Base-by-base conservation (phyloP, 2,113 vertebrate genomes). In the Guaruba guarouba region DNA sequence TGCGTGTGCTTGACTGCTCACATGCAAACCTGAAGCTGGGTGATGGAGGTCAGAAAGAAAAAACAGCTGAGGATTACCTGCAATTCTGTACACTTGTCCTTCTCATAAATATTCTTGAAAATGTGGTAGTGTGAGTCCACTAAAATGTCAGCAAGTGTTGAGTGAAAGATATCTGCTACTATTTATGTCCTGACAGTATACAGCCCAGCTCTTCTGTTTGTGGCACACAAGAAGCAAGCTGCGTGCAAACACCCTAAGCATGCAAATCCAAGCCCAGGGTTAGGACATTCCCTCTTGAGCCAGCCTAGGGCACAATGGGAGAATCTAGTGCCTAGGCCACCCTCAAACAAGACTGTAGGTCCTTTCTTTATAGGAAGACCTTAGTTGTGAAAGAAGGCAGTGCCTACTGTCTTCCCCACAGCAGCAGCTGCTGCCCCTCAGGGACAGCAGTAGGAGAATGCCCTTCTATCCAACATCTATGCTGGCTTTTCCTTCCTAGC, bases 1-100 rank as follows among this genome's bases (percentile, higher is more conserved):
- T 41, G 28, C 3, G 1, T 0, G 1, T 55, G 20, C 20, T n/a
- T 44, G 35, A 27, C 81, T 19, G 7, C 33, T 71, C 24, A 35
- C 10, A 22, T 0, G 1, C 17, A 13, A 13, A 25, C 8, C 8
- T 7, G 39, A 13, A 61, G 11, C n/a, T 43, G n/a, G 7, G 27
- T 3, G 4, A 28, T 11, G 13, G 33, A 54, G 57, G 0, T 64
- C 11, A 46, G 43, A 37, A 44, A 31, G 23, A 13, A 44, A 46
- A 43, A 86, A 13, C 10, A 41, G 8, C 48, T 17, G 6, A 27
- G 10, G 8, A 10, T 41, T 52, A 41, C 57, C 29, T 70, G 55
- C 39, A 59, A 31, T 46, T 46, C 39, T 41, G 7, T 39, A 35
- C 3, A 1, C 24, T 41, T 75, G 17, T 59, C 57, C 24, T 74